Percentiles rank a stretch among this genome's conserved stretches.
Conservation (phyloP, 1,140 invertebrate species). For the Pomacea maculata region DNA sequence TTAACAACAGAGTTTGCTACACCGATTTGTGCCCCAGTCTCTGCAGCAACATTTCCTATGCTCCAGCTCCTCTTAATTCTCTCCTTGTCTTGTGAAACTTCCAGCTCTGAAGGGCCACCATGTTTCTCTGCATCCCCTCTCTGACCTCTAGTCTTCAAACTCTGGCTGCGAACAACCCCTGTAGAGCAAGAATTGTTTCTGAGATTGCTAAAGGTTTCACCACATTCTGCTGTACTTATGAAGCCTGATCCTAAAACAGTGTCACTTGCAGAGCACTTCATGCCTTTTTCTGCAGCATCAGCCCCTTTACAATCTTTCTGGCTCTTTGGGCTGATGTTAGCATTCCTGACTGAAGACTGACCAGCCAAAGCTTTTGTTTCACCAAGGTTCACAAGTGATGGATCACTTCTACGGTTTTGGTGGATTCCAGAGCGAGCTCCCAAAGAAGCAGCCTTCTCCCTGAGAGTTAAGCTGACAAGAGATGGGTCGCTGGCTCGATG, state of each 20-base stretch:
- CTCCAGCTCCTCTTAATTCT: conserved; percentile 13
- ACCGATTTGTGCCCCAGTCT: neutral
- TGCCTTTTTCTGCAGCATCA: too few relatives aligned
- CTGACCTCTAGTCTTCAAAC: neutral
- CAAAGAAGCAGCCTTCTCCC: conserved; percentile 8
- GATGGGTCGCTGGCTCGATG: conserved; percentile 16
- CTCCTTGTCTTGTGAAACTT: too few relatives aligned
- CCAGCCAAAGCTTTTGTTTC: too few relatives aligned
- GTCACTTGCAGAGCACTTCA: too few relatives aligned
- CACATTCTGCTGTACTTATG: neutral
- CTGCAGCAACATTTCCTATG: conserved; percentile 5
- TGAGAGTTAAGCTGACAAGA: conserved; percentile 9
- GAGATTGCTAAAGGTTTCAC: neutral
- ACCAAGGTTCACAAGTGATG: too few relatives aligned
- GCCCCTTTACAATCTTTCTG: too few relatives aligned
- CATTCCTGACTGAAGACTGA: too few relatives aligned
- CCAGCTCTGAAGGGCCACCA: too few relatives aligned
- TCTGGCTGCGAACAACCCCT: neutral
- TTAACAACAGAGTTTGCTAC: neutral
- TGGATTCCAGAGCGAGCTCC: neutral
- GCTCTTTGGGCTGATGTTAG: too few relatives aligned
- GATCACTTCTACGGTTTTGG: too few relatives aligned
- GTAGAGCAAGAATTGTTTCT: neutral
- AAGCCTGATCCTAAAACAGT: too few relatives aligned
- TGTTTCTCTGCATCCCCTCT: neutral